Evolutionary conservation across 2,797 vertebrate genomes (phyloP), one percentile per base, ranked within the genome.

Genomic region (Gobionotothen gibberifrons): DNA sequence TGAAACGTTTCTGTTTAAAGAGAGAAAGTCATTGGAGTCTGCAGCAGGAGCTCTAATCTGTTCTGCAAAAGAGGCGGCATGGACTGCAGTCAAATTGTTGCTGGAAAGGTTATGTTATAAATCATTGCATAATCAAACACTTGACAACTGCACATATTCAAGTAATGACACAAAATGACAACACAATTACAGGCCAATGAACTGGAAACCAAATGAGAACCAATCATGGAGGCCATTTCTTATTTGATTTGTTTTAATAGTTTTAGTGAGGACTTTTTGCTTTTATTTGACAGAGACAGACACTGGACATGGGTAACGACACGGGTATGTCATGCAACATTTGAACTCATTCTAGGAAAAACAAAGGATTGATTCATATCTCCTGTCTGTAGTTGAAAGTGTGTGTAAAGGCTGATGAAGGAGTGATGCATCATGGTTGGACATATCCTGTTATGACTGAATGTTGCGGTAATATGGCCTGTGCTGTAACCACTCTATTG

Each of bases 341-440:
- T n/a, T n/a, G n/a, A n/a, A n/a, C n/a, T n/a, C n/a, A n/a, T n/a
- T 47, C 19, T 40, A 48, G 58, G 21, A 57, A 79, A 66, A 6
- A 15, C 57, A 56, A 62, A 72, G 43, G 49, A 73, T 22, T 78
- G n/a, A 71, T 72, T 21, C 57, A 52, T 13, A 44, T 52, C 85
- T 77, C 64, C 74, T 74, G 75, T 48, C 49, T 17, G 67, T 26
- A 9, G 47, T 68, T 66, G 69, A 81, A 81, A 73, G 36, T 21
- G 48, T 17, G 21, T 76, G 69, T 21, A 70, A 64, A 64, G 21
- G 67, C 3, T 2, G 19, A 69, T 70, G 78, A 86, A 43, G 59
- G 17, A 79, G 55, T 32, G 56, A 85, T 77, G 77, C 66, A 82
- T 91, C 85, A 85, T 81, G 78, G 29, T n/a, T n/a, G n/a, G n/a